Base-by-base conservation (phyloP, 2,113 vertebrate genomes). In the Laterallus jamaicensis region DNA sequence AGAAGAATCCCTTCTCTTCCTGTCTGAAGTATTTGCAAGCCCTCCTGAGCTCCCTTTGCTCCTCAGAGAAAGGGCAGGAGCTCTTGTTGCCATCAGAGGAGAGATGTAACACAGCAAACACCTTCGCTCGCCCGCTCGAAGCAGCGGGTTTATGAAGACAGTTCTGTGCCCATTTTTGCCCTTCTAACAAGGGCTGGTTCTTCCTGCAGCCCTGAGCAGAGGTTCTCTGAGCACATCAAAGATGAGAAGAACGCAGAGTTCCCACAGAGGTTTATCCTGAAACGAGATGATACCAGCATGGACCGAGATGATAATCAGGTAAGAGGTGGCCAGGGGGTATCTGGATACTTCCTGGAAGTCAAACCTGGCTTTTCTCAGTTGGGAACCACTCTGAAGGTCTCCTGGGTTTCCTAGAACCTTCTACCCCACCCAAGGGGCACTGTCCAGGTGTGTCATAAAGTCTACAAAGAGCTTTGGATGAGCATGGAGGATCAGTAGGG, bases 251-350 rank as follows among this genome's bases (percentile, higher is more conserved):
- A 98, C 62, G 97, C 99, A 59, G 99, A 99, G 82, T 99, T 99
- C 97, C 99, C 99, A 1, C 99, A 99, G 97, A 99, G 99, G 96
- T 99, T 99, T 86, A 99, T 99, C 95, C 98, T 99, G 5, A 99
- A 99, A 95, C 98, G 99, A 95, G 99, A 99, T 59, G 99, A 99
- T 87, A 98, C 99, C 97, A 99, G 99, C 97, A 99, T 99, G 98
- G 99, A 99, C 87, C 98, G 99, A 94, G 99, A 99, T 91, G 99
- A 99, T 95, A 99, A 99, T 97, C 99, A 99, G 99, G 99, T 99
- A 95, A 97, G 97, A 84, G 94, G 10, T 62, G 85, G 66, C 75
- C 20, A 5, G 17, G 95, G 74, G 40, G 47, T 84, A 5, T 1
- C 63, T 59, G 52, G 21, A 18, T 28, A n/a, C 66, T 79, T 40